These are phyloP conservation scores for Grammomys dolichurus DNA, from an alignment of 2,113 vertebrate genomes.

Conservation along the genomic window DNA sequence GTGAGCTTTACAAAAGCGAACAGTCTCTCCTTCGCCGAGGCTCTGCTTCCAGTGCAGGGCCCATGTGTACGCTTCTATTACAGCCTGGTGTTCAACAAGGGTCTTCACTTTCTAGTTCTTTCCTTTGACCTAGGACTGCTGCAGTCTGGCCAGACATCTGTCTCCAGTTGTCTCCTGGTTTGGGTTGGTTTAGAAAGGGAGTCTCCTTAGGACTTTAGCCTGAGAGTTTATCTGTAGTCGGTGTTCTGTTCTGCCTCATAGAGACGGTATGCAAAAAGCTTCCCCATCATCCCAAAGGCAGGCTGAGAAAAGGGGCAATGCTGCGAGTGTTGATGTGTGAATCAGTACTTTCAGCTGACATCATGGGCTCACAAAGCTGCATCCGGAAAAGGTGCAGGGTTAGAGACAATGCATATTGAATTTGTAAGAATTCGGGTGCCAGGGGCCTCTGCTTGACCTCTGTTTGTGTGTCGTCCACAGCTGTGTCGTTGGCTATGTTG, in stretches of 20 bases:
- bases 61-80: not conserved
- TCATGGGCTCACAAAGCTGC: not conserved
- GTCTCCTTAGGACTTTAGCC: not conserved
- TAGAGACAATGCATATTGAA: not conserved
- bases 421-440: rapidly evolving
- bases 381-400: not conserved
- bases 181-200: constrained; percentile 19
- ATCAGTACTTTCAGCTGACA: not conserved
- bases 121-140: not conserved
- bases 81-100: not conserved
- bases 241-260: not conserved
- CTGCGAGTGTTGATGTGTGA: not conserved
- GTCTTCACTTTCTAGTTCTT: not conserved
- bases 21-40: rapidly evolving
- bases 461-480: constrained; percentile 82
- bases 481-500: constrained; percentile 91
- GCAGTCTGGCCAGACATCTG: not conserved
- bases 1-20: not conserved
- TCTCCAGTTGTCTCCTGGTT: not conserved
- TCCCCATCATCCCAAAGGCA: not conserved
- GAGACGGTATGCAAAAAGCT: not conserved
- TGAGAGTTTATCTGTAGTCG: not conserved
- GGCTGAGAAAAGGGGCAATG: not conserved
- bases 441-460: not conserved
- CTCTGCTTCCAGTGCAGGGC: not conserved